phyloP scores from a whole-genome alignment of 2,113 vertebrate genomes.

The Hippocampus mohnikei region DNA sequence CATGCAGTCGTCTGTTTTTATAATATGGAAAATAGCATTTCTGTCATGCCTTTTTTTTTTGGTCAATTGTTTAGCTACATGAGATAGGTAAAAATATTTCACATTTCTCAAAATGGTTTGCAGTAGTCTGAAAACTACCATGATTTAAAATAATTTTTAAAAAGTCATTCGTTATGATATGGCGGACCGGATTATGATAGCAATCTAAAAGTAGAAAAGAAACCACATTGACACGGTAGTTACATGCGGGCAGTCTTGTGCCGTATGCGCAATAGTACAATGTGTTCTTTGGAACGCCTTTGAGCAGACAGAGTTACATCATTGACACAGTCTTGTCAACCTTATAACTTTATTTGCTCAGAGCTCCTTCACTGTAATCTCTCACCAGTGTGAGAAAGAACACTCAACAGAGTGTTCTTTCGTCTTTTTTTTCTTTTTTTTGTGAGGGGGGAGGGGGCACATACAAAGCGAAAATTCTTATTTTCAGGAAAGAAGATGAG shows the following conservation, averaged over 20 bases:
- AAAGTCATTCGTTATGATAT: too few species aligned
- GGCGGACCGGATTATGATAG: too few species aligned
- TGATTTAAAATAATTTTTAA: too few species aligned
- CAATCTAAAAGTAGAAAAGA: background rate
- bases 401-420: background rate
- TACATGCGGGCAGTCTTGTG: background rate
- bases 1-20: too few species aligned
- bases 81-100: too few species aligned
- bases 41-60: too few species aligned
- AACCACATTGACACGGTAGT: background rate
- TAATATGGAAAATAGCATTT: too few species aligned
- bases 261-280: background rate
- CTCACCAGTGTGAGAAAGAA: too few species aligned
- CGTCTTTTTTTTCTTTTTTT: background rate
- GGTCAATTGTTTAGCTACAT: too few species aligned
- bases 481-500: background rate
- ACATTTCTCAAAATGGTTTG: too few species aligned
- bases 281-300: conserved; percentile 13
- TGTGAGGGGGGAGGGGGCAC: background rate
- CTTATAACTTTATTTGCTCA: background rate
- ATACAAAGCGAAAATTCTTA: background rate
- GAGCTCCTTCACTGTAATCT: background rate
- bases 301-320: background rate
- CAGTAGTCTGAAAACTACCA: too few species aligned
- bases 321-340: background rate